phyloP scores from a whole-genome alignment of 1,140 invertebrate genomes.

The Druon quercuslanigerum region DNA sequence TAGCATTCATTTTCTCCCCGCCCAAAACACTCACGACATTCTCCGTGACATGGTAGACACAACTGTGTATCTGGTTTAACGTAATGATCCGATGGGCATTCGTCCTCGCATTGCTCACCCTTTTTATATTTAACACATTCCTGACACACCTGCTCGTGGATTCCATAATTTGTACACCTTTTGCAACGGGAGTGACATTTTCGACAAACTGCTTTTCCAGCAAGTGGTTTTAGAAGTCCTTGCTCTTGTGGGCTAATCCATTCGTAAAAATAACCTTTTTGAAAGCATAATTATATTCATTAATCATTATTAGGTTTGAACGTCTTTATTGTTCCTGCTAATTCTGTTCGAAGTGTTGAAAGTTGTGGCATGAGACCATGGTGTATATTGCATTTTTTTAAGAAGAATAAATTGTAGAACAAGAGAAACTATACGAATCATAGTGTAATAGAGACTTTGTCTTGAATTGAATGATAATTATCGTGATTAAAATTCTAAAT shows the following conservation, averaged over 20 bases:
- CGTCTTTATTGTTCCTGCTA: too few species aligned
- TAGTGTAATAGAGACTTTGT: too few species aligned
- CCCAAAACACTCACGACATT: conserved; percentile 91
- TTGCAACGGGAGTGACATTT: conserved; percentile 94
- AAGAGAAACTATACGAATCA: too few species aligned
- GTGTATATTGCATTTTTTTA: too few species aligned
- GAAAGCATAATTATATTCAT: conserved; percentile 34
- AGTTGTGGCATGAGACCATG: too few species aligned
- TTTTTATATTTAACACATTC: conserved; percentile 90
- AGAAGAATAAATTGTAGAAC: too few species aligned
- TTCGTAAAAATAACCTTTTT: conserved; percentile 87
- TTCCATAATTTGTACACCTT: conserved; percentile 91
- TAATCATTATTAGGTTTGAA: too few species aligned
- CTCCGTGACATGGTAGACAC: conserved; percentile 86
- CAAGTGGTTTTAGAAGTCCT: conserved; percentile 81
- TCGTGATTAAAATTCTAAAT: conserved; percentile 13
- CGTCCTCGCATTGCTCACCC: conserved; percentile 93
- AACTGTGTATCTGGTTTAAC: conserved; percentile 83
- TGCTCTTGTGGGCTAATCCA: conserved; percentile 86
- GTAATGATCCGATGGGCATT: conserved; percentile 91
- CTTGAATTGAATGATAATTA: neutral
- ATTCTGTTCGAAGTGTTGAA: too few species aligned
- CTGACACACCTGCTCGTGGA: conserved; percentile 89
- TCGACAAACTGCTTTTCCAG: conserved; percentile 89
- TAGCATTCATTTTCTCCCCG: conserved; percentile 86